Evolutionary conservation across 2,797 vertebrate genomes (phyloP).

Genomic region (Saxicola maurus): DNA sequence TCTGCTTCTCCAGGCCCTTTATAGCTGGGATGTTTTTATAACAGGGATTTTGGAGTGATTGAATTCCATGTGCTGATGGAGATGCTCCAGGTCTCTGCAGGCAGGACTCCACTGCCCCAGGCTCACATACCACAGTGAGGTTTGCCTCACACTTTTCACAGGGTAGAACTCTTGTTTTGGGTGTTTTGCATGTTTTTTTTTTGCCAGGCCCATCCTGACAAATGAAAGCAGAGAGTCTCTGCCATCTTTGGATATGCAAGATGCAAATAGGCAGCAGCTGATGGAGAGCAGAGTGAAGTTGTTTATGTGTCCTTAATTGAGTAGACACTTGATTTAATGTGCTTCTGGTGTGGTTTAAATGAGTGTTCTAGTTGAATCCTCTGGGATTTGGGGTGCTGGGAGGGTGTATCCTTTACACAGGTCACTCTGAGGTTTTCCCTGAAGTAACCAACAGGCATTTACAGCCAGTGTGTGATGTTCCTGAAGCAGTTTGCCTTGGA

Average conservation of each 20-base stretch:
- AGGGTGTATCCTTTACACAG: neutral
- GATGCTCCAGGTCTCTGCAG: neutral
- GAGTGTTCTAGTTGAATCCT: neutral
- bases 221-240: neutral
- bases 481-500: neutral
- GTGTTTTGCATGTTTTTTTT: neutral
- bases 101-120: neutral
- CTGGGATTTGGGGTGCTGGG: neutral
- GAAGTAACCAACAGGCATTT: neutral
- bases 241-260: neutral
- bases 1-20: neutral
- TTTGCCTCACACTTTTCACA: neutral
- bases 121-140: accelerated
- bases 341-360: neutral
- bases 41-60: neutral
- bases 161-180: accelerated
- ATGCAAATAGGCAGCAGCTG: neutral
- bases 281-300: neutral
- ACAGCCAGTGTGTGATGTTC: neutral
- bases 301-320: neutral
- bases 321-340: neutral
- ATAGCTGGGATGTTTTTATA: neutral
- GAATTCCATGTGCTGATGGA: accelerated
- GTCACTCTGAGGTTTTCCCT: accelerated
- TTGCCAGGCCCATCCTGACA: neutral